These are phyloP conservation scores for Tetropium fuscum DNA, from an alignment of 2,888 invertebrate genomes.

Conservation along the genomic window DNA sequence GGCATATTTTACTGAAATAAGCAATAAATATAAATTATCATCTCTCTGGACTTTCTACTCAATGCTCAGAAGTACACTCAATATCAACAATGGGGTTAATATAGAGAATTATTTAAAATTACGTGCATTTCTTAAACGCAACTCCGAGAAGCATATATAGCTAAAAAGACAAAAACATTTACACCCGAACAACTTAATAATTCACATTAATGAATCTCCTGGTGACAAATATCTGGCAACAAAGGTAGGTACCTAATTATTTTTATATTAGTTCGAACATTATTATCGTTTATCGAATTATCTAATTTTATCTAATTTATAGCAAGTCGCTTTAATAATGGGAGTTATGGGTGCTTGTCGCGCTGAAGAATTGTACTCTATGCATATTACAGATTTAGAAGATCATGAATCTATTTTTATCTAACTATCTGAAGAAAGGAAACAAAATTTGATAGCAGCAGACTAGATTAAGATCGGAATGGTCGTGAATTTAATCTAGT, in stretches of 20 bases:
- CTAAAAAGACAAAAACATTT: slow-evolving; percentile 1
- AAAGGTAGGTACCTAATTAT: slow-evolving; percentile 2
- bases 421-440: no score
- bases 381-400: slow-evolving; percentile 1
- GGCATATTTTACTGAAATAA: no score
- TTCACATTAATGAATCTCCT: background rate
- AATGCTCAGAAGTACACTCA: no score
- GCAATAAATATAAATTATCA: no score
- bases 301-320: slow-evolving; percentile 1
- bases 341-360: background rate
- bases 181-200: background rate
- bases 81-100: no score
- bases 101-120: no score
- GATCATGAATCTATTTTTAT: background rate
- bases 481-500: no score
- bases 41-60: no score
- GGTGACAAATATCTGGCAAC: slow-evolving; percentile 4
- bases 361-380: background rate
- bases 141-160: background rate
- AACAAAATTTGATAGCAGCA: no score
- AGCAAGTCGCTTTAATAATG: slow-evolving; percentile 1
- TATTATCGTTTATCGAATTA: background rate
- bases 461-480: no score
- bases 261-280: background rate
- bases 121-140: no score